Percentiles rank a stretch among this genome's conserved stretches.
These are phyloP conservation scores for Alosa alosa DNA, from an alignment of 2,113 vertebrate species.

Conservation along the genomic window DNA sequence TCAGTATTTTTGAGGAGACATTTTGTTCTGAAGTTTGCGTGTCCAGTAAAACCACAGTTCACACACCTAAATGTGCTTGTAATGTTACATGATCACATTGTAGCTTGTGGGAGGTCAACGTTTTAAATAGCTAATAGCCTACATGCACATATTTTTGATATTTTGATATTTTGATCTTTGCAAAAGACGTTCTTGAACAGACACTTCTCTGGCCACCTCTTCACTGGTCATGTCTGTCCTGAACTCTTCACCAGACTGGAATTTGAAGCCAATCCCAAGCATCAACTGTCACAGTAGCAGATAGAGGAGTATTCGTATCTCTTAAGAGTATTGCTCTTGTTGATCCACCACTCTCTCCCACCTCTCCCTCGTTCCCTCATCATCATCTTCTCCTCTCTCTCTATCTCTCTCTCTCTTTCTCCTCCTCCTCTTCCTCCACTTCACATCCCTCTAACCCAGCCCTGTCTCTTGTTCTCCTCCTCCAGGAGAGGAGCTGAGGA, in stretches of 20 bases:
- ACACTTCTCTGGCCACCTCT: no score
- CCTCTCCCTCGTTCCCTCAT: slow-evolving; percentile 27
- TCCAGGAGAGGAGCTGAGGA: slow-evolving; percentile 71
- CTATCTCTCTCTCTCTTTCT: background rate
- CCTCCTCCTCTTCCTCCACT: slow-evolving; percentile 44
- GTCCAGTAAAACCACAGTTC: no score
- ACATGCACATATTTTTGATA: no score
- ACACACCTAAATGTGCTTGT: no score
- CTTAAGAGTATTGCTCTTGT: background rate
- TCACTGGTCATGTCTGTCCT: background rate
- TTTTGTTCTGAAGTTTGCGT: no score
- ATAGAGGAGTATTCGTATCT: background rate
- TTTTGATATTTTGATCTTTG: no score
- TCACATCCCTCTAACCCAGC: slow-evolving; percentile 63
- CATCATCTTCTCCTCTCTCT: slow-evolving; percentile 10
- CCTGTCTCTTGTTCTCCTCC: slow-evolving; percentile 80
- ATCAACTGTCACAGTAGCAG: background rate
- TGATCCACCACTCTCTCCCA: background rate
- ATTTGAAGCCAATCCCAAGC: background rate
- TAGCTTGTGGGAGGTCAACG: no score
- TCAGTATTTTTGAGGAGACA: no score
- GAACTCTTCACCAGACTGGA: background rate
- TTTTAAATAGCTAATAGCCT: no score
- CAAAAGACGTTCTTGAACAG: no score
- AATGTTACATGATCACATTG: no score